Percentiles rank a stretch among this genome's conserved stretches.
These are phyloP conservation scores for Phenganax marumi DNA, from an alignment of 92 coral and sea anemone species.

Conservation along the genomic window DNA sequence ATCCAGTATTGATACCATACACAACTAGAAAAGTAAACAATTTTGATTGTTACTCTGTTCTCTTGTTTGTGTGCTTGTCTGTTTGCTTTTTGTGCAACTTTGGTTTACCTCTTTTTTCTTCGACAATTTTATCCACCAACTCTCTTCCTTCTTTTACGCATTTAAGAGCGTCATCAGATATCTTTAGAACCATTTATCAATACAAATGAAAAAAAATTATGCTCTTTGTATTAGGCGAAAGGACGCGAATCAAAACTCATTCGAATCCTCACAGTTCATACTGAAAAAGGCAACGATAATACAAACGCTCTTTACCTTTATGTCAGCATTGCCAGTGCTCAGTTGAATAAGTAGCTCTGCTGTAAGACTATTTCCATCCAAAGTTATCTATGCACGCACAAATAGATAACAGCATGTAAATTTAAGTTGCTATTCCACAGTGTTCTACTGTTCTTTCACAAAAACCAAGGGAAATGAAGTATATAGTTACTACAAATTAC, in stretches of 20 bases:
- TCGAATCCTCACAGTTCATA: neutral
- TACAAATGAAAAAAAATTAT: conserved; percentile 21
- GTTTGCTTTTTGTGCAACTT: neutral
- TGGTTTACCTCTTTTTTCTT: conserved; percentile 64
- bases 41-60: neutral
- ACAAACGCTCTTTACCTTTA: conserved; percentile 53
- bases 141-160: conserved; percentile 67
- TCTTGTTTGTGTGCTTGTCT: neutral
- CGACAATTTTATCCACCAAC: conserved; percentile 71
- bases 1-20: conserved; percentile 96
- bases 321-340: conserved; percentile 67
- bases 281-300: too few species aligned
- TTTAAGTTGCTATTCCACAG: neutral
- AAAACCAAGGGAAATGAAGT: too few species aligned
- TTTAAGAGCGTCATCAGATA: conserved; percentile 64
- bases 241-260: neutral
- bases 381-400: conserved; percentile 42
- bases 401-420: neutral
- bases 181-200: conserved; percentile 42
- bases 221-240: neutral
- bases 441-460: too few species aligned
- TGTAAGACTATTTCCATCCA: conserved; percentile 77
- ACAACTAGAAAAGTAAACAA: conserved; percentile 60
- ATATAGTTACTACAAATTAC: too few species aligned
- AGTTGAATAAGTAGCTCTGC: conserved; percentile 74